Conservation (phyloP, 2,113 vertebrate genomes). For the Serilophus lunatus region DNA sequence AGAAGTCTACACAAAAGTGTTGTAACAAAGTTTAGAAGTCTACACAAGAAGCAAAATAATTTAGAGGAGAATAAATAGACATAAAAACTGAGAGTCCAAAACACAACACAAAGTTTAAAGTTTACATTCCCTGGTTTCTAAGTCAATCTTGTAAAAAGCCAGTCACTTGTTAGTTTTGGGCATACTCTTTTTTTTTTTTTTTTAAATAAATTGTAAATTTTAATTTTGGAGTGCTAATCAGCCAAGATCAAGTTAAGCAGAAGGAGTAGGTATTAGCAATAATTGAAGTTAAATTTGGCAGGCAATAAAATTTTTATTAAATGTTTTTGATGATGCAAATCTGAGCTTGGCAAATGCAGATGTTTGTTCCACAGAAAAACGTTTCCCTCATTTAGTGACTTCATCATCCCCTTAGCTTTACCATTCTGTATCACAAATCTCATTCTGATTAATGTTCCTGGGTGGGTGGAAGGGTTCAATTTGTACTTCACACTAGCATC, state of each 20-base stretch:
- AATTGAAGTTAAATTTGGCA: neutral
- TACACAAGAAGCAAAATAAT: neutral
- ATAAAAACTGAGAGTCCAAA: neutral
- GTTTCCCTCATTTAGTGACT: neutral
- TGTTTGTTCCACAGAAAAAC: neutral
- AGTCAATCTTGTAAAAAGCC: neutral
- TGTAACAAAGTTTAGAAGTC: neutral
- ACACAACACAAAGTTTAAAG: neutral
- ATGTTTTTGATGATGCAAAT: neutral
- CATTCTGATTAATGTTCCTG: neutral
- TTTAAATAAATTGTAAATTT: neutral
- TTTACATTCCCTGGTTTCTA: neutral
- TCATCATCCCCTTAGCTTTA: neutral
- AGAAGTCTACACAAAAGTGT: neutral
- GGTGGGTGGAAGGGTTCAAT: conserved; percentile 18
- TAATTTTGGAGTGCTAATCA: neutral
- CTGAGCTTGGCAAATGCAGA: neutral
- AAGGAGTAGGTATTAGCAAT: neutral
- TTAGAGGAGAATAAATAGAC: neutral
- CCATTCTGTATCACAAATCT: neutral
- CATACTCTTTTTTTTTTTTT: neutral
- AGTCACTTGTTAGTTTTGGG: neutral
- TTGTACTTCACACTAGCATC: conserved; percentile 26
- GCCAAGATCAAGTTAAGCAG: neutral
- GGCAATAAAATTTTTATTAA: neutral